A percentile compares a stretch with the other conserved stretches of the same genome.
Conservation (phyloP, 2,888 invertebrate genomes). For the Malacosoma neustria region DNA sequence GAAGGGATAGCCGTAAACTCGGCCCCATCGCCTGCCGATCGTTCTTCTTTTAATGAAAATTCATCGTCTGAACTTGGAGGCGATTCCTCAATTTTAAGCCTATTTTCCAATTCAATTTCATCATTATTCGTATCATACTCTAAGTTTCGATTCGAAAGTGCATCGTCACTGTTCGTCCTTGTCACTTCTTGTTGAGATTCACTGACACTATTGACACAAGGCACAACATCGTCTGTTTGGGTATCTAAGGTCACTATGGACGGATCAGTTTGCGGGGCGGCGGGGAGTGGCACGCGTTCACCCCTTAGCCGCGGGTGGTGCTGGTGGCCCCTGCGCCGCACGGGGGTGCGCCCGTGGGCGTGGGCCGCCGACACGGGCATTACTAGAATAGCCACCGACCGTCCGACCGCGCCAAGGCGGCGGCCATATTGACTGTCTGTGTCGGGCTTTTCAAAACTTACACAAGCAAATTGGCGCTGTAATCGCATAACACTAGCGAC, state of each 20-base stretch:
- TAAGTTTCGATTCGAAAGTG: constrained; percentile 66
- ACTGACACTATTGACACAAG: constrained; percentile 73
- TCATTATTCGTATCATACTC: constrained; percentile 52
- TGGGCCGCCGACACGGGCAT: constrained; percentile 77
- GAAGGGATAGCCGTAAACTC: constrained; percentile 43
- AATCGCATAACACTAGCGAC: constrained; percentile 38
- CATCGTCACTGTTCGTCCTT: constrained; percentile 74
- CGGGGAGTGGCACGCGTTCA: constrained; percentile 70
- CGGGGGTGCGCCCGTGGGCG: constrained; percentile 75
- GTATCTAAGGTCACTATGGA: constrained; percentile 63
- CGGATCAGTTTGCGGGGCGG: constrained; percentile 41
- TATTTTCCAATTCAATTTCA: constrained; percentile 52
- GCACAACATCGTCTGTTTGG: constrained; percentile 67
- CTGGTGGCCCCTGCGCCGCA: constrained; percentile 82
- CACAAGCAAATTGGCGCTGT: constrained; percentile 46
- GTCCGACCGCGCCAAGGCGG: constrained; percentile 67
- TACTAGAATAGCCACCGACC: constrained; percentile 55
- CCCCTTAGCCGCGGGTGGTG: constrained; percentile 83
- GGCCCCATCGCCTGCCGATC: constrained; percentile 62
- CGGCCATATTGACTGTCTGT: constrained; percentile 77
- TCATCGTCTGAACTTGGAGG: constrained; percentile 59
- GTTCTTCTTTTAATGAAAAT: constrained; percentile 57
- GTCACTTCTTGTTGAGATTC: constrained; percentile 72
- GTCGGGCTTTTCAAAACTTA: constrained; percentile 28
- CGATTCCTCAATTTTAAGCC: constrained; percentile 41